Evolutionary conservation across 1,140 invertebrate species (phyloP), one percentile per base, ranked within the genome.

Genomic region (Drosophila lini): DNA sequence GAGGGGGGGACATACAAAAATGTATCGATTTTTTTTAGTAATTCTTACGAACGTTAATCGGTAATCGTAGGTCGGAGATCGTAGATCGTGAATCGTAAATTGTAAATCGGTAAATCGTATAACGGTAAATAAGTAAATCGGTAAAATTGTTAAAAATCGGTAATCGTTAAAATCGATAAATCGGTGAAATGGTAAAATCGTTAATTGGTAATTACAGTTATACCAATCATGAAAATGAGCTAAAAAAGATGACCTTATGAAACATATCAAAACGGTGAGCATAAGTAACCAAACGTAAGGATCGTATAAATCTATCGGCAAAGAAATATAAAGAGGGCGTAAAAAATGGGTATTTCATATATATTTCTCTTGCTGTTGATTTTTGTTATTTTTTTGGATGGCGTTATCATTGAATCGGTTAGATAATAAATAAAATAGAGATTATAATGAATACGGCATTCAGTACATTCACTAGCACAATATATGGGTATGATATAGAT

Each of bases 391-490:
- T 41, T 41, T 45, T 59, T 65, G 5, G 31, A 64, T 68, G 64
- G 45, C 61, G 60, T 69, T 69, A 69, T 64, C 60, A 65, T 69
- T 93, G 92, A 90, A 93, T 93, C 92, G 93, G 92, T 93, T 93
- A 89, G 80, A 52, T 91, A 89, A 80, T 76, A 88, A 88, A 89
- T 83, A 83, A 88, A 83, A 55, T 83, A 83, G 83, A 88, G 79
- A 89, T 80, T 83, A 83, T 88, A 85, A 90, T 92, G 90, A 90
- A 90, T 91, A 91, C 86, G 88, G 91, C 91, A 92, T 92, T 92
- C 91, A 92, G 76, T 92, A 92, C 91, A 92, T 92, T 92, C 91
- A 92, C 91, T 92, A 92, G 91, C 91, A 91, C 79, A 88, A 77
- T 91, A 91, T 88, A 76, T 85, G 80, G 61, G 64, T 83, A 88